Conservation (phyloP, 2,113 vertebrate species). For the Catharus bicknelli region DNA sequence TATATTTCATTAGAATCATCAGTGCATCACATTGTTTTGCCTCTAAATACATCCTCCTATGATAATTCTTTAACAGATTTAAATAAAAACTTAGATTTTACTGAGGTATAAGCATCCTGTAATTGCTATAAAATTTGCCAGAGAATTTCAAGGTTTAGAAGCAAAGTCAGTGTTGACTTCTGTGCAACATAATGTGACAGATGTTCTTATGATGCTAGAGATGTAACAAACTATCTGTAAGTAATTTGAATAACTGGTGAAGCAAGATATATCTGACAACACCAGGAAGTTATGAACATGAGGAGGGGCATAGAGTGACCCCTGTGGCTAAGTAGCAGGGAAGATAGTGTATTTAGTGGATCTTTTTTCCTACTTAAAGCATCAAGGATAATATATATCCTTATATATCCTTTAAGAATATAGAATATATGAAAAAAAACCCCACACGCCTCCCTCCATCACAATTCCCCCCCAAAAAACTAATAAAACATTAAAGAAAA, state of each 20-base stretch:
- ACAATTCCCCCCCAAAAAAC: fast-evolving
- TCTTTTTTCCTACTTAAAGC: not conserved
- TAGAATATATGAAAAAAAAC: not conserved
- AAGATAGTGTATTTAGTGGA: not conserved
- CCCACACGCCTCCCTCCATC: fast-evolving
- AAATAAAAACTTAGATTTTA: not conserved
- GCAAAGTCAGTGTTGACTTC: not conserved
- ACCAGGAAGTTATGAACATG: not conserved
- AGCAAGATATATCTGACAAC: conserved; percentile 47
- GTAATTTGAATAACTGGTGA: conserved; percentile 60
- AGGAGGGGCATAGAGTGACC: not conserved
- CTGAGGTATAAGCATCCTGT: not conserved
- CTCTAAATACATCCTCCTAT: not conserved
- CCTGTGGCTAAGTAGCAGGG: not conserved
- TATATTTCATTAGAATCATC: not conserved
- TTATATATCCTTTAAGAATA: not conserved
- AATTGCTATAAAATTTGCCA: not conserved
- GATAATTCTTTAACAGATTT: not conserved
- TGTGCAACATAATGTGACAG: conserved; percentile 30
- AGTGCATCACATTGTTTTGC: not conserved
- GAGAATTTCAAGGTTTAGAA: not conserved
- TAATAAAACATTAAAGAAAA: not conserved
- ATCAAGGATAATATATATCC: not conserved
- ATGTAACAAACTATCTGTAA: conserved; percentile 46
- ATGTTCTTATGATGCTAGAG: conserved; percentile 45